Evolutionary conservation across 2,797 vertebrate genomes (phyloP).

Genomic region (Spinibarbus caldwelli): DNA sequence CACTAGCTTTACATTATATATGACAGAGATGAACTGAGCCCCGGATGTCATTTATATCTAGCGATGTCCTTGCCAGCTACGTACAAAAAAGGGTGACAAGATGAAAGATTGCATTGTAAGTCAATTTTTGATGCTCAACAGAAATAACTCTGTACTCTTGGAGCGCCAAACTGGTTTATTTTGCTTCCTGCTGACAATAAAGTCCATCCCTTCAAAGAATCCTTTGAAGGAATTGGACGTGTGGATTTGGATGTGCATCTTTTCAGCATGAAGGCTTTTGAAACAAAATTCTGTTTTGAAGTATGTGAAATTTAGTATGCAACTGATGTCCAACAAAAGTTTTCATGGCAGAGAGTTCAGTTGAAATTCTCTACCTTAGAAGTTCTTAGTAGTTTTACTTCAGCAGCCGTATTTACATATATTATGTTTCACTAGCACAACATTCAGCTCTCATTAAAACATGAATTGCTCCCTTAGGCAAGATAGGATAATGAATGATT

Average conservation of each 20-base stretch:
- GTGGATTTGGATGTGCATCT: neutral
- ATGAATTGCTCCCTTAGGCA: neutral
- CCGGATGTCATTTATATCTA: neutral
- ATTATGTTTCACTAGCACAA: neutral
- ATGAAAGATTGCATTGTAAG: slow-evolving; percentile 20
- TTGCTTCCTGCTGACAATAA: slow-evolving; percentile 10
- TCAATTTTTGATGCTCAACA: neutral
- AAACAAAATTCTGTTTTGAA: slow-evolving; percentile 10
- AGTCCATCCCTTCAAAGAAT: slow-evolving; percentile 8
- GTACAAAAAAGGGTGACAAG: neutral
- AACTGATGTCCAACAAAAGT: slow-evolving; percentile 12
- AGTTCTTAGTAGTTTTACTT: neutral
- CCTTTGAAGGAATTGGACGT: slow-evolving; percentile 9
- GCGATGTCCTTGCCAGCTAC: neutral
- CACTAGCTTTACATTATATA: too few species aligned
- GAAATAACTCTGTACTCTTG: neutral
- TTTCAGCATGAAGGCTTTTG: slow-evolving; percentile 9
- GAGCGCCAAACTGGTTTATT: neutral
- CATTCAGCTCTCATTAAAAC: neutral
- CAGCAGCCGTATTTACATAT: neutral
- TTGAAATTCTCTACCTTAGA: neutral
- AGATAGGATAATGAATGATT: neutral
- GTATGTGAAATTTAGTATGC: neutral
- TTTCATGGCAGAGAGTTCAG: neutral
- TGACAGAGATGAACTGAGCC: neutral